A percentile compares a stretch with the other conserved stretches of the same genome.
Conservation (phyloP, 2,797 vertebrate species). For the Scarus forsteni region DNA sequence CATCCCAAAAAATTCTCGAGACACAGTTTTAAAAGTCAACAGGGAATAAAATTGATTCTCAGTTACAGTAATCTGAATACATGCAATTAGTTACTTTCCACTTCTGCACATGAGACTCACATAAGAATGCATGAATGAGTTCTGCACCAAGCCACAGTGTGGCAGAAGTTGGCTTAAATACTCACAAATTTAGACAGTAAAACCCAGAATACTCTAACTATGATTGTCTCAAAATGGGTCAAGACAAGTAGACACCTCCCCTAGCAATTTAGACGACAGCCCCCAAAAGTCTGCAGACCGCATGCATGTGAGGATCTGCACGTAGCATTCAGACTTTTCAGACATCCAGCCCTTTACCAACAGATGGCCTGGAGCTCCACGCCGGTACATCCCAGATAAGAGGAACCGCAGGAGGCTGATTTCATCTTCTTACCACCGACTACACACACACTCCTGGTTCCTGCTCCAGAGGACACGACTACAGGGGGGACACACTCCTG, state of each 20-base stretch:
- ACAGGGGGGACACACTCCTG: background rate
- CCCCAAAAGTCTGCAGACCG: conserved; percentile 32
- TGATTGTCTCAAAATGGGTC: conserved; percentile 10
- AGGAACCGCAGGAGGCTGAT: conserved; percentile 14
- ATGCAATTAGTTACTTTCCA: too few relatives aligned
- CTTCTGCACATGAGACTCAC: background rate
- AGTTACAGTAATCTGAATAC: too few relatives aligned
- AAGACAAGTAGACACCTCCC: conserved; percentile 57
- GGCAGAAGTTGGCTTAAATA: conserved; percentile 10
- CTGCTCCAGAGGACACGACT: background rate
- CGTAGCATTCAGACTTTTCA: conserved; percentile 74
- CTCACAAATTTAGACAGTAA: background rate
- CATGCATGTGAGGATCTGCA: conserved; percentile 82
- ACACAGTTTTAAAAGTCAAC: too few relatives aligned
- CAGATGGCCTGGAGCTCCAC: conserved; percentile 61
- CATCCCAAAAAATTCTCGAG: too few relatives aligned
- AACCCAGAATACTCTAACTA: conserved; percentile 19
- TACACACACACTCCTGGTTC: background rate
- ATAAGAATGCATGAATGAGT: background rate
- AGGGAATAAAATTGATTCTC: too few relatives aligned
- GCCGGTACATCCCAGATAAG: conserved; percentile 44
- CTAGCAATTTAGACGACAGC: conserved; percentile 40
- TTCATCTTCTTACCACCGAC: conserved; percentile 1
- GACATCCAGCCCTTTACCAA: conserved; percentile 49
- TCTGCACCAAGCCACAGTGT: conserved; percentile 6